Base-by-base conservation (phyloP, 2,888 invertebrate species). In the Laothoe populi region DNA sequence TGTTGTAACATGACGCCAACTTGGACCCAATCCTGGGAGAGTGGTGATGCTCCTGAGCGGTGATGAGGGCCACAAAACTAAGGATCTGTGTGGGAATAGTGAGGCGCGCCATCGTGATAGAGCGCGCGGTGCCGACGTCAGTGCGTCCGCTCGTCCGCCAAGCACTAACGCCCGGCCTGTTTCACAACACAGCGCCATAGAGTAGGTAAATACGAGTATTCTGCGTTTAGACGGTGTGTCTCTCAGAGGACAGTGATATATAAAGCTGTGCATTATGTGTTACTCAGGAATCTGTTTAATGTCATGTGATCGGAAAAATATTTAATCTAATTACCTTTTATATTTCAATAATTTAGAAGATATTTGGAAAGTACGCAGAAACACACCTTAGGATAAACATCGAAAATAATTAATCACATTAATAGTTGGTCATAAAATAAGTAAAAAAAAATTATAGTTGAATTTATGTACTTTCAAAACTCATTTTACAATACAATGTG, bases 171-270 rank as follows among this genome's bases (percentile, higher is more conserved):
- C 81, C 76, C 69, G 68, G 70, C 71, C 68, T 77, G 83, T 89
- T 90, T 90, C 90, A 88, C 89, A 90, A 90, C 86, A 86, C 80
- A 74, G 68, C 66, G 80, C 64, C 89, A 90, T 71, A 90, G 90
- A 90, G 63, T 72, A 75, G 62, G 61, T 19, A 53, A 48, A 48
- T 23, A 13, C 13, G 26, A 8, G 57, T 35, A 5, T 4, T 1
- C 19, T 16, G 26, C 5, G 16, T 23, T 40, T 49, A n/a, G 19
- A 42, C 42, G 21, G 4, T 13, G 13, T 58, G 62, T 58, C 62
- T 62, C 62, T 62, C 3, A 62, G 62, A 62, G 46, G 62, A 61
- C 42, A 53, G 4, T 0, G 1, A 45, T 24, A 23, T n/a, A 5
- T 1, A 0, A n/a, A 4, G 13, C 21, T 16, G 11, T 4, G 1